Conservation (phyloP, 2,113 vertebrate genomes). For the Rhinolophus sinicus region DNA sequence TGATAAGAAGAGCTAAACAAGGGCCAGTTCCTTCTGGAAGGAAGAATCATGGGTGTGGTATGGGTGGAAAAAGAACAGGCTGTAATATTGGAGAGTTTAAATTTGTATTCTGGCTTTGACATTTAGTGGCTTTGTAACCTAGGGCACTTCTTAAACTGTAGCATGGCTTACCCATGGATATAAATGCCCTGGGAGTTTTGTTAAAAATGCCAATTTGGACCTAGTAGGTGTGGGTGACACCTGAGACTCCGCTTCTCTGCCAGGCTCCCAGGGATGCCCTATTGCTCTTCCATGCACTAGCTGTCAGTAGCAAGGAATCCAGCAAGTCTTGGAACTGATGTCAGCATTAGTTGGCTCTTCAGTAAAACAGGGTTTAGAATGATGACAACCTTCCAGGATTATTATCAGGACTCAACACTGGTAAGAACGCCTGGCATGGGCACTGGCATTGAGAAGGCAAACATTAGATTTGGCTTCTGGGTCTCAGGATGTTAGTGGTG, state of each 20-base stretch:
- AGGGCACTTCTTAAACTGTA: neutral
- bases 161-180: neutral
- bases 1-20: neutral
- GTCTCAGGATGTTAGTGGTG: neutral
- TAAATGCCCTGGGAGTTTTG: neutral
- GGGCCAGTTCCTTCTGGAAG: neutral
- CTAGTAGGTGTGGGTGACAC: neutral
- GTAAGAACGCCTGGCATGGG: too few species aligned
- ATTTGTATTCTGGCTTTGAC: constrained; percentile 31
- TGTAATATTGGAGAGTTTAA: neutral
- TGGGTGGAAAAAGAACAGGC: neutral
- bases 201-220: neutral
- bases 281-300: neutral
- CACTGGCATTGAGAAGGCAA: neutral
- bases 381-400: neutral
- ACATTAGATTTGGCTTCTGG: neutral
- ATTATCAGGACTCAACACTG: neutral
- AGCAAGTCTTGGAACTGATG: neutral
- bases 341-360: neutral
- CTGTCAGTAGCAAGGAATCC: neutral
- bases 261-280: neutral
- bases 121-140: neutral
- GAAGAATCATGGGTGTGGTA: neutral
- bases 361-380: neutral
- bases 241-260: neutral